Evolutionary conservation across 2,113 vertebrate species (phyloP), one percentile per base, ranked within the genome.

Genomic region (Accipiter virgatus): DNA sequence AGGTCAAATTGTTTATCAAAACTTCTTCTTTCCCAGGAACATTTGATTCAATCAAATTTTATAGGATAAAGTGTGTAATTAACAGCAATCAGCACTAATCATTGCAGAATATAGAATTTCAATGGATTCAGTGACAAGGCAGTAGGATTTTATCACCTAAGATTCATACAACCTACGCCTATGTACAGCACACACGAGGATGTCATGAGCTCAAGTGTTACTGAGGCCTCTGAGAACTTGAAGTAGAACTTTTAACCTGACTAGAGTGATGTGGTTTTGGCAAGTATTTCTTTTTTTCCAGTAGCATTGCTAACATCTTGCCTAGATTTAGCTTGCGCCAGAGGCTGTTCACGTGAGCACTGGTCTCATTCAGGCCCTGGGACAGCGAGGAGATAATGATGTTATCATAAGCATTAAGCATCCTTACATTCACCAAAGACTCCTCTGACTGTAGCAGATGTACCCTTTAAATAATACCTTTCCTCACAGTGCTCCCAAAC

Each of bases 161-260:
- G 29, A 32, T 32, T 73, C 23, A 34, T 66, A 38, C 0, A 3
- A 45, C 8, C 9, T 77, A 16, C 7, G 72, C 29, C 13, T n/a
- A 6, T 10, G 25, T 56, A 40, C 23, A 77, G 16, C 9, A 43
- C 23, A 45, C 7, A 26, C 0, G 0, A 22, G 29, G 32, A 81
- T 27, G 38, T 63, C 42, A 18, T 78, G 62, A 72, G 20, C 11
- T 48, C 25, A 73, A 40, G 29, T 13, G 16, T 90, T 66, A 53
- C 25, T 42, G 36, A 62, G 32, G 16, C 16, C 36, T 82, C 21
- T 42, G 67, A 91, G 22, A 73, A 55, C 85, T 6, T 43, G 21
- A 75, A 63, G 17, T 16, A 43, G 48, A 95, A 66, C 6, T 16
- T 72, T 68, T 70, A 86, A 38, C 29, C 27, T 83, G n/a, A 83